Conservation (phyloP, 2,113 vertebrate genomes). For the Xiphophorus maculatus region DNA sequence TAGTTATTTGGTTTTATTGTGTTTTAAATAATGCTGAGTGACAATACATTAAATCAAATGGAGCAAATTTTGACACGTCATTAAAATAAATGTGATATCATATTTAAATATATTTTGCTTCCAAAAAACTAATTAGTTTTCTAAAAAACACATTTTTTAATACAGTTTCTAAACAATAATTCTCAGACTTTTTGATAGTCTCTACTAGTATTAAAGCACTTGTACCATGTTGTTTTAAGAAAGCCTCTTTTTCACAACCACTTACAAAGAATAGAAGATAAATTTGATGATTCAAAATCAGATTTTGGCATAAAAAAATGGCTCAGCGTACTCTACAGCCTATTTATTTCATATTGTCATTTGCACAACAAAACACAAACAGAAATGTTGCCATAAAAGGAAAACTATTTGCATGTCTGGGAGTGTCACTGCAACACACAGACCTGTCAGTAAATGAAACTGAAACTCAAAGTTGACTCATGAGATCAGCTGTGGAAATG, state of each 20-base stretch:
- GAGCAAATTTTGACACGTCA: too few relatives aligned
- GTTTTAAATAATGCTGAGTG: neutral
- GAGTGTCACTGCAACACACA: neutral
- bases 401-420: neutral
- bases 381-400: neutral
- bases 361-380: neutral
- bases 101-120: neutral
- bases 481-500: neutral
- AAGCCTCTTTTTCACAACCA: neutral
- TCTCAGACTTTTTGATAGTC: neutral
- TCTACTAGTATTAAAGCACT: neutral
- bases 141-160: neutral
- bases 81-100: too few relatives aligned
- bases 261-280: neutral
- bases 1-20: neutral
- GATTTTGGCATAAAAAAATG: neutral
- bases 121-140: too few relatives aligned
- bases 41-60: too few relatives aligned
- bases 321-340: neutral
- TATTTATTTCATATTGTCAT: neutral
- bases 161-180: neutral
- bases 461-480: neutral
- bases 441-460: neutral
- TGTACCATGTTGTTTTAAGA: neutral
- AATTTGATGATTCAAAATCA: neutral